Conservation (phyloP, 2,888 invertebrate genomes). For the Acanthococcus lagerstroemiae region DNA sequence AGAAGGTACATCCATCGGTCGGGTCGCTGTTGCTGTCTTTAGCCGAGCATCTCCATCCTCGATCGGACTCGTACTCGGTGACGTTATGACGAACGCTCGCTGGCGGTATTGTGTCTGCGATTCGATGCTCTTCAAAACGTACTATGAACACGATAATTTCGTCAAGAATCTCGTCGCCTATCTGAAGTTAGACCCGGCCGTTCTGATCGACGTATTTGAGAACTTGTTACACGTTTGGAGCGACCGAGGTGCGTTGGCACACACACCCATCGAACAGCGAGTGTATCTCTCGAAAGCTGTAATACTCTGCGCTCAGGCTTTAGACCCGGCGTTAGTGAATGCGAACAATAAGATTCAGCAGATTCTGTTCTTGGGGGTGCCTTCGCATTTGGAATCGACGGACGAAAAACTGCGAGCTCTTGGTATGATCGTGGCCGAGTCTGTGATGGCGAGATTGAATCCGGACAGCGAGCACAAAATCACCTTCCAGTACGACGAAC, state of each 20-base stretch:
- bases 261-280: conserved; percentile 58
- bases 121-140: conserved; percentile 51
- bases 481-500: conserved; percentile 55
- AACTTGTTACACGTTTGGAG: conserved; percentile 58
- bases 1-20: conserved; percentile 51
- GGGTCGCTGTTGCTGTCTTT: conserved; percentile 49
- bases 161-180: conserved; percentile 54
- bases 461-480: conserved; percentile 41
- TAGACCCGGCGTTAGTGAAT: conserved; percentile 33
- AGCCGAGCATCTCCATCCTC: conserved; percentile 40
- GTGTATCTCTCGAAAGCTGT: conserved; percentile 58
- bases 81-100: conserved; percentile 46
- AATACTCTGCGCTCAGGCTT: conserved; percentile 45
- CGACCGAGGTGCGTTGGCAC: conserved; percentile 52
- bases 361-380: conserved; percentile 30
- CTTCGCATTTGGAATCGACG: conserved; percentile 55
- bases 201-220: conserved; percentile 45
- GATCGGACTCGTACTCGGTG: conserved; percentile 48
- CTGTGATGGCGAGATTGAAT: conserved; percentile 41
- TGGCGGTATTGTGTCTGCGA: conserved; percentile 59
- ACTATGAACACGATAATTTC: conserved; percentile 45
- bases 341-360: background rate
- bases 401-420: conserved; percentile 51
- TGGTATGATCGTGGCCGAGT: conserved; percentile 65
- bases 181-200: conserved; percentile 43